Percentiles rank a stretch among this genome's conserved stretches.
phyloP scores from a whole-genome alignment of 53 echinoderm and acorn worm genomes.

The Arbacia lixula region DNA sequence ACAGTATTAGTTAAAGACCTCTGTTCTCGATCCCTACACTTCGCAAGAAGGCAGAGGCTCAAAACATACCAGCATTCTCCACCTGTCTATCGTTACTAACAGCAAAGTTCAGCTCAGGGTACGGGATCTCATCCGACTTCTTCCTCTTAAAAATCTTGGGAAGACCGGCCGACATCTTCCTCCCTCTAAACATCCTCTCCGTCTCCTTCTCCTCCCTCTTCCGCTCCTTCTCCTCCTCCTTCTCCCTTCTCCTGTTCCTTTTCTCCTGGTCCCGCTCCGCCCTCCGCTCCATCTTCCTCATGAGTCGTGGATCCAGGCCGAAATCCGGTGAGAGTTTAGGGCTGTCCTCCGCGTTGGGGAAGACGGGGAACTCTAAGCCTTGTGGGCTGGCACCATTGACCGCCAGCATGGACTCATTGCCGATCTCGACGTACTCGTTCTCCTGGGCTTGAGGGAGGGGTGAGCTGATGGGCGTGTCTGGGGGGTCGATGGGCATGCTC shows the following conservation, averaged over 20 bases:
- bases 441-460: slow-evolving; percentile 1
- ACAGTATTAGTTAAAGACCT: no score
- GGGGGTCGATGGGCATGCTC: not conserved
- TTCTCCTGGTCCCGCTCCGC: slow-evolving; percentile 51
- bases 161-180: slow-evolving; percentile 10
- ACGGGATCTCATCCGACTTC: slow-evolving; percentile 58
- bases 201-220: slow-evolving; percentile 54
- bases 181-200: slow-evolving; percentile 30
- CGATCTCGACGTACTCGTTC: slow-evolving; percentile 38
- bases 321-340: slow-evolving; percentile 61
- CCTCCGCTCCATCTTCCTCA: slow-evolving; percentile 49
- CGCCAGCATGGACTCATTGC: not conserved
- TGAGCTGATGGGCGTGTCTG: no score
- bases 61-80: slow-evolving; percentile 50
- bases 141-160: slow-evolving; percentile 38
- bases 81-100: slow-evolving; percentile 15
- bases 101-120: slow-evolving; percentile 31
- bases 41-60: not conserved
- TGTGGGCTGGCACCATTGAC: not conserved
- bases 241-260: slow-evolving; percentile 38
- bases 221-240: slow-evolving; percentile 35
- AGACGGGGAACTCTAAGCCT: slow-evolving; percentile 67
- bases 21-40: no score
- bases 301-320: slow-evolving; percentile 34
- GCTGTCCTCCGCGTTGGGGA: slow-evolving; percentile 84